A percentile compares a stretch with the other conserved stretches of the same genome.
These are phyloP conservation scores for Anoplolepis gracilipes DNA, from an alignment of 1,140 invertebrate genomes.

Conservation along the genomic window DNA sequence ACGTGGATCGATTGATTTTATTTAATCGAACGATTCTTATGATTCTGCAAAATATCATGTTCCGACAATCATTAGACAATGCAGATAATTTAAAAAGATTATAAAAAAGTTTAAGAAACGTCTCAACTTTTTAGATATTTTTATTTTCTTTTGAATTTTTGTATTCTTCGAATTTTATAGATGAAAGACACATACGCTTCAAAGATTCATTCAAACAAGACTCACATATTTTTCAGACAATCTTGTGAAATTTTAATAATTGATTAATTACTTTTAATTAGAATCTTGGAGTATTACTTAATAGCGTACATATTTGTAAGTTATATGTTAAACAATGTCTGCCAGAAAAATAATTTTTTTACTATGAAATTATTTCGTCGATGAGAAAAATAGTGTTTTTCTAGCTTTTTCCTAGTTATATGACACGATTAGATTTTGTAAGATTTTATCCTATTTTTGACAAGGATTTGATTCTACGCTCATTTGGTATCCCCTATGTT, in stretches of 20 bases:
- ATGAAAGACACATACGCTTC: background rate
- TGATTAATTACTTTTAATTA: constrained; percentile 9
- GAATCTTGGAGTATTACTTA: background rate
- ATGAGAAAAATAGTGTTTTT: background rate
- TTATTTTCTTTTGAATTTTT: background rate
- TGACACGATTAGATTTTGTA: background rate
- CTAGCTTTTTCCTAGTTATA: background rate
- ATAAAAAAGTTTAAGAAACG: background rate
- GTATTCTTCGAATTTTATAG: constrained; percentile 1
- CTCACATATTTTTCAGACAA: background rate
- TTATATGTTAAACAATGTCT: background rate
- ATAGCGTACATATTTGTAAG: background rate
- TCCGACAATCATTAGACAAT: too few relatives aligned
- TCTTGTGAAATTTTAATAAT: background rate
- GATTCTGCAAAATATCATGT: constrained; percentile 6
- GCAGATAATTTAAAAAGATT: constrained; percentile 7
- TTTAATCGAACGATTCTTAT: background rate
- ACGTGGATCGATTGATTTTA: constrained; percentile 86
- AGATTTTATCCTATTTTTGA: background rate
- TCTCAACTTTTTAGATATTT: background rate
- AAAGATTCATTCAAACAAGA: background rate
- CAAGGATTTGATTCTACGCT: background rate
- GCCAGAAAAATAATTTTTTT: background rate
- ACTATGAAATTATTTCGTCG: background rate
- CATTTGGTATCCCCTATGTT: background rate